Conservation (phyloP, 2,797 vertebrate genomes). For the Platalea minor region DNA sequence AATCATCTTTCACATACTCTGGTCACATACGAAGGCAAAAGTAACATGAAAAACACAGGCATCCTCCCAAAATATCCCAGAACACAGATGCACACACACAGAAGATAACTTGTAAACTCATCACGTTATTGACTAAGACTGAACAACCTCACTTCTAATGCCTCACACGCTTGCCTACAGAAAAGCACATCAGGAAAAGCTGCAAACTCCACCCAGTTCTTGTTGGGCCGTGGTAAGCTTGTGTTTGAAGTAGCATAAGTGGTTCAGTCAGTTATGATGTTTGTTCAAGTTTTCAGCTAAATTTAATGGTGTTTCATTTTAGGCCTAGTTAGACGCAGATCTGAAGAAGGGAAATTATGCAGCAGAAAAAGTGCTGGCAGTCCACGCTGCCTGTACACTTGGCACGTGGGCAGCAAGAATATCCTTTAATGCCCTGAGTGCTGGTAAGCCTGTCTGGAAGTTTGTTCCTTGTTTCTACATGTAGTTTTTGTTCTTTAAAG, state of each 20-base stretch:
- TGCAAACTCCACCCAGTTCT: not conserved
- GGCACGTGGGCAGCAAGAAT: not conserved
- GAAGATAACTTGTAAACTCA: not conserved
- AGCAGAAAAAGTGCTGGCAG: not conserved
- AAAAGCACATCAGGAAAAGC: not conserved
- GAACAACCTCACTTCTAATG: not conserved
- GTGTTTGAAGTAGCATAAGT: not conserved
- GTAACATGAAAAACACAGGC: not conserved
- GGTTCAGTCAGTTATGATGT: not conserved
- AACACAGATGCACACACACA: not conserved
- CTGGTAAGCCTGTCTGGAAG: not conserved
- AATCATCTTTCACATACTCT: not conserved
- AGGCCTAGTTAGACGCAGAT: not conserved
- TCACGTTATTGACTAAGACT: not conserved
- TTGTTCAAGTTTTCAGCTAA: not conserved
- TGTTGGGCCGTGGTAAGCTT: not conserved
- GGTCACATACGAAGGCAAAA: not conserved
- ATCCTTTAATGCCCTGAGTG: not conserved
- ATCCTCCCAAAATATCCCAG: not conserved
- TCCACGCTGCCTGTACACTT: not conserved
- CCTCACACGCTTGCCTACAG: not conserved
- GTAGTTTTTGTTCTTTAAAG: not conserved
- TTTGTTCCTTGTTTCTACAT: not conserved
- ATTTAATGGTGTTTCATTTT: not conserved
- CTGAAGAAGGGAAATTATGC: not conserved